Evolutionary conservation across 1,140 invertebrate species (phyloP), one percentile per base, ranked within the genome.

Genomic region (Aleiodes sp.): DNA sequence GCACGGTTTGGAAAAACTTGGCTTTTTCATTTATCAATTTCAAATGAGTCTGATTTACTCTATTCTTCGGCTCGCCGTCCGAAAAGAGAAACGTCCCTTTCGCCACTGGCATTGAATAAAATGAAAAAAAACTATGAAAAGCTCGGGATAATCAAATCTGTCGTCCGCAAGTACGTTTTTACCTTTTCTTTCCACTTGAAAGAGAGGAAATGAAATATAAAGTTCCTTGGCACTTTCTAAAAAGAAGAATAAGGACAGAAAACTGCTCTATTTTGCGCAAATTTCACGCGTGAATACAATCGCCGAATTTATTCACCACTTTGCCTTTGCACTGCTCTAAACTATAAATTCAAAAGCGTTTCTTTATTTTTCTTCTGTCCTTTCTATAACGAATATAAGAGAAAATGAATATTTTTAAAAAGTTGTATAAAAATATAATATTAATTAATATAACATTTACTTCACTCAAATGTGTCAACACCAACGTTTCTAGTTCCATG

Each of bases 291-390:
- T 65, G 26, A 35, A 43, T 65, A 37, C 10, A 46, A 62, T 62
- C 35, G 33, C 37, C 31, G 37, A 39, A 62, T 62, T 62, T 31
- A 62, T 39, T 62, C 60, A 41, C 37, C 56, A 59, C 24, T 59
- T 59, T 59, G 56, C 56, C 56, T 59, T 29, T 59, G 56, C 56
- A 59, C 56, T n/a, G 9, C 24, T 2, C 12, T 29, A 31, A 52
- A 16, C 16, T 43, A 43, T 43, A 43, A 43, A 43, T n/a, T n/a
- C n/a, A n/a, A n/a, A n/a, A n/a, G n/a, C n/a, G n/a, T n/a, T n/a
- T n/a, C n/a, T n/a, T n/a, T n/a, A n/a, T n/a, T n/a, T n/a, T n/a
- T n/a, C n/a, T n/a, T n/a, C n/a, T n/a, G n/a, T n/a, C n/a, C n/a
- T n/a, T n/a, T n/a, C n/a, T n/a, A n/a, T n/a, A n/a, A n/a, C n/a